Conservation (phyloP, 2,888 invertebrate species). For the Pheosia tremula region DNA sequence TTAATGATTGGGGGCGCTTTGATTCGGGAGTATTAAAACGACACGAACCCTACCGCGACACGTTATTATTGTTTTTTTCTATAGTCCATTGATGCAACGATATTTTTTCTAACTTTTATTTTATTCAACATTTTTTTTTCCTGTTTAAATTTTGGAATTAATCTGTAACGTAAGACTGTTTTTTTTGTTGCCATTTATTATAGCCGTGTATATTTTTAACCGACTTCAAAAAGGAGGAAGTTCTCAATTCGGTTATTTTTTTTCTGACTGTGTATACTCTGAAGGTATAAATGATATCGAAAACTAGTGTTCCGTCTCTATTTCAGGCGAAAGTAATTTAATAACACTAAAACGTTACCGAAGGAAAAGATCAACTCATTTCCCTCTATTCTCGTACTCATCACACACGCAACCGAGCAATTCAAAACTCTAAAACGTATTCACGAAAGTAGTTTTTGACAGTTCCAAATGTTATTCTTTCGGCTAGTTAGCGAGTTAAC, state of each 20-base stretch:
- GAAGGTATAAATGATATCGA: too few relatives aligned
- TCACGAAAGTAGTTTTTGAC: slow-evolving; percentile 68
- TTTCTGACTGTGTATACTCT: too few relatives aligned
- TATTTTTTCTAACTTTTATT: slow-evolving; percentile 18
- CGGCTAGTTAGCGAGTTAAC: slow-evolving; percentile 58
- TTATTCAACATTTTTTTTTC: background rate
- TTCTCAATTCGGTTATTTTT: too few relatives aligned
- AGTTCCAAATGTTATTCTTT: slow-evolving; percentile 69
- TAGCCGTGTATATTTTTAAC: too few relatives aligned
- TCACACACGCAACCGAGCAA: slow-evolving; percentile 32
- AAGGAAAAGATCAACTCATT: slow-evolving; percentile 12
- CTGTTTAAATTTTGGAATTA: too few relatives aligned
- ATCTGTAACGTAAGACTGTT: too few relatives aligned
- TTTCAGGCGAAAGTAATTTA: background rate
- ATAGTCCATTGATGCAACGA: slow-evolving; percentile 45
- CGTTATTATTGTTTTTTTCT: slow-evolving; percentile 47
- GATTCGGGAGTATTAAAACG: slow-evolving; percentile 70
- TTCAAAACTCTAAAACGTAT: slow-evolving; percentile 51
- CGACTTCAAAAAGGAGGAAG: too few relatives aligned
- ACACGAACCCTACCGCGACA: slow-evolving; percentile 42
- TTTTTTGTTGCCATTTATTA: too few relatives aligned
- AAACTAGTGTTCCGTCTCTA: background rate
- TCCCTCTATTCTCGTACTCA: slow-evolving; percentile 42
- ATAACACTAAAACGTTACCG: background rate
- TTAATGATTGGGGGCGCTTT: slow-evolving; percentile 77